Evolutionary conservation across 2,888 invertebrate species (phyloP).

Genomic region (Lysandra coridon): DNA sequence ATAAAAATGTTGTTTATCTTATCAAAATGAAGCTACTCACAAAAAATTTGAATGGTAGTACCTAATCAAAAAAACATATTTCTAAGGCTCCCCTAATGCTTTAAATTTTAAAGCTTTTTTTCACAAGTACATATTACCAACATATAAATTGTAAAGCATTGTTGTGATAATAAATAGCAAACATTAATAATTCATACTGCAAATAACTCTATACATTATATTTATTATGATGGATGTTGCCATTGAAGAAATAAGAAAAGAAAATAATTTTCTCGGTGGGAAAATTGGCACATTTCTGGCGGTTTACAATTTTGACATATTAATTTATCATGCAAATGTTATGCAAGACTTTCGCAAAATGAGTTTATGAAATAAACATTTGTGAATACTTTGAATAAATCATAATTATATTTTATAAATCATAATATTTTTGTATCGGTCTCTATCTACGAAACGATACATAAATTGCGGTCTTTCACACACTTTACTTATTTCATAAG

Average conservation of each 20-base stretch:
- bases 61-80: too few relatives aligned
- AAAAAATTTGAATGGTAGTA: too few relatives aligned
- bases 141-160: background rate
- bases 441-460: too few relatives aligned
- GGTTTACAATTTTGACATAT: background rate
- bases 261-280: conserved; percentile 5
- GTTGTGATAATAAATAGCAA: conserved; percentile 12
- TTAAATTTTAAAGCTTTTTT: too few relatives aligned
- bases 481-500: too few relatives aligned
- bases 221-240: background rate
- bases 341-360: background rate
- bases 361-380: background rate
- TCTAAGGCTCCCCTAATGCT: too few relatives aligned
- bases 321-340: conserved; percentile 18
- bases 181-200: background rate
- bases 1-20: too few relatives aligned
- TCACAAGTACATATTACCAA: background rate
- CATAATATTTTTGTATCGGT: background rate
- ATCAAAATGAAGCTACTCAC: too few relatives aligned
- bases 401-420: background rate
- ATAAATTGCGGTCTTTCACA: too few relatives aligned
- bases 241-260: background rate
- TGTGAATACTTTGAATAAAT: background rate
- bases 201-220: background rate
- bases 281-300: background rate